These are phyloP conservation scores for Arothron firmamentum DNA, from an alignment of 2,113 vertebrate genomes.

Conservation along the genomic window DNA sequence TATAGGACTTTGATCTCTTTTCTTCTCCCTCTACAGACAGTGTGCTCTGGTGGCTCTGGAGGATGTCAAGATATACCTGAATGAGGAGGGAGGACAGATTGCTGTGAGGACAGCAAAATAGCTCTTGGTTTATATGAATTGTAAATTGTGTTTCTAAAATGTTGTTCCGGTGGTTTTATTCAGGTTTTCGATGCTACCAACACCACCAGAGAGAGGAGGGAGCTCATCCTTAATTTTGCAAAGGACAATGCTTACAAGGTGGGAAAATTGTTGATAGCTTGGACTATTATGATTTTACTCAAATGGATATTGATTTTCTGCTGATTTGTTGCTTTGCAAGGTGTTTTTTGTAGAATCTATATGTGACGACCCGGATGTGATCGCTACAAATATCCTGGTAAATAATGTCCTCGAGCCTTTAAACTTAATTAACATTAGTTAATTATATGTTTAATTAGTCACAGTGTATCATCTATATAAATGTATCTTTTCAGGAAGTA, in stretches of 20 bases:
- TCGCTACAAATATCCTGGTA: constrained; percentile 77
- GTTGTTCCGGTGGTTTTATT: not conserved
- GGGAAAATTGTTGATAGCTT: not conserved
- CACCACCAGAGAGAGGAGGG: constrained; percentile 75
- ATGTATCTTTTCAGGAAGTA: constrained; percentile 81
- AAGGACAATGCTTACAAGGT: constrained; percentile 72
- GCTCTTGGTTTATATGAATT: not conserved
- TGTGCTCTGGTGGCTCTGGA: constrained; percentile 91
- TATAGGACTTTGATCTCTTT: not conserved
- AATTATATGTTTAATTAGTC: not conserved
- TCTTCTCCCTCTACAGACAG: constrained; percentile 68
- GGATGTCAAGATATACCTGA: constrained; percentile 88
- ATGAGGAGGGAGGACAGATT: constrained; percentile 89
- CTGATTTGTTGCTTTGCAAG: constrained; percentile 23
- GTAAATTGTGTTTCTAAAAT: not conserved
- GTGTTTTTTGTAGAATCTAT: constrained; percentile 78
- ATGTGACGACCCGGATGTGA: constrained; percentile 77
- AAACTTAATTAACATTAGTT: not conserved
- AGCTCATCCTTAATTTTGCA: constrained; percentile 70
- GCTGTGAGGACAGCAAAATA: constrained; percentile 78
- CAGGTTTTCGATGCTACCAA: constrained; percentile 80
- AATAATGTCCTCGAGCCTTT: constrained; percentile 2
- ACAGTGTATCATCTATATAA: not conserved
- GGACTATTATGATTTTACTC: too few species aligned
- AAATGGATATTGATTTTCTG: not conserved